Conservation (phyloP, 2,888 invertebrate genomes). For the Lepas anatifera region DNA sequence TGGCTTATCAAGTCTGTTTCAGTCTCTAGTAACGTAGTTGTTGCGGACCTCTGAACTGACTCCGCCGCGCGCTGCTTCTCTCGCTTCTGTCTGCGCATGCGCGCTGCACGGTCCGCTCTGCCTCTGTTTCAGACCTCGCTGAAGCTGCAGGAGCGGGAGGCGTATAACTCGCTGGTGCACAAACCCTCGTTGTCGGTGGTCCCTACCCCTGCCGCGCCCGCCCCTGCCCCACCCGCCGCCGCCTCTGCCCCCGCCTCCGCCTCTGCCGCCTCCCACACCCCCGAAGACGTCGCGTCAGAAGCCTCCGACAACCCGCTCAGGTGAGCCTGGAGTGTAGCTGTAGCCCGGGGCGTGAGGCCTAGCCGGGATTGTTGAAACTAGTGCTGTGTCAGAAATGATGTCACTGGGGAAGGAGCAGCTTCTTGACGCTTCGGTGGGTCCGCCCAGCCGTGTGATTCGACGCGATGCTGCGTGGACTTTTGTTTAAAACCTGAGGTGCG, state of each 20-base stretch:
- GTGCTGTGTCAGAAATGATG: too few relatives aligned
- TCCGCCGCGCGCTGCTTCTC: constrained; percentile 16
- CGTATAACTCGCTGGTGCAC: constrained; percentile 85
- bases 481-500: too few relatives aligned
- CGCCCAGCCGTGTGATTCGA: too few relatives aligned
- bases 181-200: constrained; percentile 38
- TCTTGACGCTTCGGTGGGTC: too few relatives aligned
- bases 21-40: too few relatives aligned
- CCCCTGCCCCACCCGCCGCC: constrained; percentile 23
- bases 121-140: constrained; percentile 53
- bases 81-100: constrained; percentile 17
- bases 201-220: constrained; percentile 23
- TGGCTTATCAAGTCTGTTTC: too few relatives aligned
- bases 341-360: too few relatives aligned
- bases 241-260: constrained; percentile 21
- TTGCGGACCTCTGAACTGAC: too few relatives aligned
- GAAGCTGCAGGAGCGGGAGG: constrained; percentile 79
- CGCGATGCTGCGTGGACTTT: too few relatives aligned
- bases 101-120: background rate
- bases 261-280: constrained; percentile 18
- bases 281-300: constrained; percentile 10
- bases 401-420: too few relatives aligned
- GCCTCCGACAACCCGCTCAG: constrained; percentile 46
- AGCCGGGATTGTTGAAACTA: too few relatives aligned
- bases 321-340: constrained; percentile 12